Percentiles rank a stretch among this genome's conserved stretches.
Conservation (phyloP, 2,113 vertebrate genomes). For the Phoxinus phoxinus region DNA sequence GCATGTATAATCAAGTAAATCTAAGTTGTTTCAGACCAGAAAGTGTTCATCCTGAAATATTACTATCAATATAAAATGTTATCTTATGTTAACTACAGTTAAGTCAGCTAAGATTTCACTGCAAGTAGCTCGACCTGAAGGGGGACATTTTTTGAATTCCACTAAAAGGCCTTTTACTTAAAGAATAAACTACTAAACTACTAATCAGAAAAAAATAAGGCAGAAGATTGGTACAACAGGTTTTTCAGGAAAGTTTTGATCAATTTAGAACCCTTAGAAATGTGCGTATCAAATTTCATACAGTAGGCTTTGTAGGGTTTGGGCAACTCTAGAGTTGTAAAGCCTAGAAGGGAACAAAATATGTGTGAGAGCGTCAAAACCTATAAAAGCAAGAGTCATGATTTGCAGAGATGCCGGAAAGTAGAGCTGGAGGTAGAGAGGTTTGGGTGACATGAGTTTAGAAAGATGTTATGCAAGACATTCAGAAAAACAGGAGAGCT, state of each 20-base stretch:
- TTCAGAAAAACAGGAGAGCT: slow-evolving; percentile 45
- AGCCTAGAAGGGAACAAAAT: background rate
- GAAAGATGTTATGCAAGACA: slow-evolving; percentile 69
- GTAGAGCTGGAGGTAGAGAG: slow-evolving; percentile 62
- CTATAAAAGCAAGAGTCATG: slow-evolving; percentile 33
- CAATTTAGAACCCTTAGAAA: background rate
- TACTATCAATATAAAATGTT: too few species aligned
- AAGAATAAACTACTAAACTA: background rate
- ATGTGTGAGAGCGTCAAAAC: background rate
- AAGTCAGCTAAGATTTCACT: background rate
- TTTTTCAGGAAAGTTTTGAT: too few species aligned
- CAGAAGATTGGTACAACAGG: background rate
- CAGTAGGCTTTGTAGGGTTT: background rate
- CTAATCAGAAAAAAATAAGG: background rate
- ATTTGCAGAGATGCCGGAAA: slow-evolving; percentile 31
- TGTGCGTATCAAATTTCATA: background rate
- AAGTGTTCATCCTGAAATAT: background rate
- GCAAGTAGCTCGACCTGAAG: background rate
- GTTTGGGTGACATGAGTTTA: slow-evolving; percentile 66
- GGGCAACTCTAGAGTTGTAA: background rate
- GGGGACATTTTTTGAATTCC: background rate
- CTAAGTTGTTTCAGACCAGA: background rate
- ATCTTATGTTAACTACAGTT: background rate
- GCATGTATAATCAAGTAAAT: too few species aligned
- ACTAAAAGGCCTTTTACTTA: background rate